Conservation (phyloP, 2,888 invertebrate species). For the Protophormia terraenovae region DNA sequence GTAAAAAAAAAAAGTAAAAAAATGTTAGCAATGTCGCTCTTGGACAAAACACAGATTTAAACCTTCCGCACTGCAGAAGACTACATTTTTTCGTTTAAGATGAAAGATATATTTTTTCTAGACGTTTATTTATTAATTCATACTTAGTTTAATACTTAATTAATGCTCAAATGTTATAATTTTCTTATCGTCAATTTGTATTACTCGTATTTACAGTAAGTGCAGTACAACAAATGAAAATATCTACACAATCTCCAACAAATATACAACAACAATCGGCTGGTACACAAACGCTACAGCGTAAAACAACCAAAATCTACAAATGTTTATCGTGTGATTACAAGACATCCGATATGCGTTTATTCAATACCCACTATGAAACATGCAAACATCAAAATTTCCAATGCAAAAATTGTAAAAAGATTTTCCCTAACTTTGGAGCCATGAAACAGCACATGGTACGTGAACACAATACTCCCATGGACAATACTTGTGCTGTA, state of each 20-base stretch:
- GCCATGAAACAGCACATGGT: conserved; percentile 81
- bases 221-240: conserved; percentile 75
- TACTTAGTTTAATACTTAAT: too few species aligned
- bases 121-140: too few species aligned
- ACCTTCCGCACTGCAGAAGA: too few species aligned
- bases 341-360: conserved; percentile 81
- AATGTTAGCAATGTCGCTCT: too few species aligned
- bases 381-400: conserved; percentile 81
- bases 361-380: conserved; percentile 81
- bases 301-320: conserved; percentile 80
- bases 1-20: too few species aligned
- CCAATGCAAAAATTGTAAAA: conserved; percentile 81
- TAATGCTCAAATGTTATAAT: too few species aligned
- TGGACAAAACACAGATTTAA: too few species aligned
- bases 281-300: conserved; percentile 75
- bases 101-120: too few species aligned
- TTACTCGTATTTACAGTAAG: conserved; percentile 70
- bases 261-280: conserved; percentile 70
- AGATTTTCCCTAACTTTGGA: conserved; percentile 79
- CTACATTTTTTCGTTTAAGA: too few species aligned
- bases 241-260: conserved; percentile 73
- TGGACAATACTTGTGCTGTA: conserved; percentile 79
- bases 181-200: not conserved
- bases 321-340: conserved; percentile 81
- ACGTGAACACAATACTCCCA: conserved; percentile 79